Base-by-base conservation (phyloP, 2,113 vertebrate genomes). In the Argyrosomus japonicus region DNA sequence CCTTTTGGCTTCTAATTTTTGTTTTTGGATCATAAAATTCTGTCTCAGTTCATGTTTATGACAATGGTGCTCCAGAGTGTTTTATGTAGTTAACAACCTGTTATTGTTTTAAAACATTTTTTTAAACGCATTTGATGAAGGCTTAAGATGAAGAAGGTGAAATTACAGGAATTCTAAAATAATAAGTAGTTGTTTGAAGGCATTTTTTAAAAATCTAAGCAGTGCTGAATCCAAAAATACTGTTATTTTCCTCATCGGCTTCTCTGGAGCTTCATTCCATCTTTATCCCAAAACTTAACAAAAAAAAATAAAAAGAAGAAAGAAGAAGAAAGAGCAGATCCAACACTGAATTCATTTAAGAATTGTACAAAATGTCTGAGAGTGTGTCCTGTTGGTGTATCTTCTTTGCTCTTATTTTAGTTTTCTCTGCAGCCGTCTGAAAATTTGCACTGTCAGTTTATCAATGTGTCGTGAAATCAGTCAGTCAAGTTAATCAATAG, bases 381-480 rank as follows among this genome's bases (percentile, higher is more conserved):
- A 56, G 56, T 63, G 70, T 73, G 80, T 90, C 81, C 43, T 48
- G 56, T 86, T 40, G 67, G 51, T 84, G 85, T 85, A 36, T 90
- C 71, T 70, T 87, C 73, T 88, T 74, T 47, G 79, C 70, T 89
- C 65, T 91, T 83, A 74, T 81, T 89, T 89, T 79, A 77, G 83
- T 88, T 40, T 40, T 86, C 43, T 83, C 85, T 85, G 63, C 90
- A 88, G 87, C 88, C 36, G 81, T 89, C 85, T 60, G 78, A 91
- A 86, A 67, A 86, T 92, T 92, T 91, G 91, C 91, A 92, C 91
- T 91, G 89, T 93, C 68, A 43, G 82, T 88, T 85, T 85, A 81
- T 91, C 72, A 10, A 57, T 77, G 82, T 91, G 72, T 92, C 3
- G 89, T 91, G 79, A 87, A 88, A 75, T 85, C 85, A 81, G 80